Evolutionary conservation across 2,113 vertebrate genomes (phyloP).

Genomic region (Pelodiscus sinensis): DNA sequence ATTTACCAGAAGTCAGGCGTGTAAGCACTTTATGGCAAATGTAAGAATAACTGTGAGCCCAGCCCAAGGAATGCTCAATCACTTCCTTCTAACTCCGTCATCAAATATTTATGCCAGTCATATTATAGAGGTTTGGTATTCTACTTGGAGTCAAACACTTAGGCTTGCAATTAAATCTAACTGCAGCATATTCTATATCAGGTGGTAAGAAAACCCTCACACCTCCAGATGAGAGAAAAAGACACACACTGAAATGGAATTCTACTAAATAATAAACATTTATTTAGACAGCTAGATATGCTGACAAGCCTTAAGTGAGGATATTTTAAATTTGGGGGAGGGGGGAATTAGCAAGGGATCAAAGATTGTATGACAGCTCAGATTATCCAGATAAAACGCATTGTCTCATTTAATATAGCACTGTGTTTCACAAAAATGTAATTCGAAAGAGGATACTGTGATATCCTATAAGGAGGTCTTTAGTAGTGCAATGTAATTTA

Average conservation of each 20-base stretch:
- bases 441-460: background rate
- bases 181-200: background rate
- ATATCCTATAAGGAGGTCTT: background rate
- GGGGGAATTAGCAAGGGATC: slow-evolving; percentile 19
- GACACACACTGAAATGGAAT: background rate
- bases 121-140: slow-evolving; percentile 19
- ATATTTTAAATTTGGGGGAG: background rate
- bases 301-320: slow-evolving; percentile 1
- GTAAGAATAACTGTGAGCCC: slow-evolving; percentile 18
- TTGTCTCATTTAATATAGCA: background rate
- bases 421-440: background rate
- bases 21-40: slow-evolving; percentile 43
- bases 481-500: background rate
- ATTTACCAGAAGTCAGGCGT: slow-evolving; percentile 54
- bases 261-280: slow-evolving; percentile 30
- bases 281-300: slow-evolving; percentile 5
- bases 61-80: slow-evolving; percentile 5
- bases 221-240: background rate
- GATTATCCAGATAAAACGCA: background rate
- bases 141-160: background rate
- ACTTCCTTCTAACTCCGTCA: slow-evolving; percentile 35
- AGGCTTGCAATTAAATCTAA: slow-evolving; percentile 21
- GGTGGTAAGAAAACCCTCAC: background rate
- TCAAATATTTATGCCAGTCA: slow-evolving; percentile 49
- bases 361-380: background rate